Base-by-base conservation (phyloP, 2,888 invertebrate species). In the Embidobia sp. region DNA sequence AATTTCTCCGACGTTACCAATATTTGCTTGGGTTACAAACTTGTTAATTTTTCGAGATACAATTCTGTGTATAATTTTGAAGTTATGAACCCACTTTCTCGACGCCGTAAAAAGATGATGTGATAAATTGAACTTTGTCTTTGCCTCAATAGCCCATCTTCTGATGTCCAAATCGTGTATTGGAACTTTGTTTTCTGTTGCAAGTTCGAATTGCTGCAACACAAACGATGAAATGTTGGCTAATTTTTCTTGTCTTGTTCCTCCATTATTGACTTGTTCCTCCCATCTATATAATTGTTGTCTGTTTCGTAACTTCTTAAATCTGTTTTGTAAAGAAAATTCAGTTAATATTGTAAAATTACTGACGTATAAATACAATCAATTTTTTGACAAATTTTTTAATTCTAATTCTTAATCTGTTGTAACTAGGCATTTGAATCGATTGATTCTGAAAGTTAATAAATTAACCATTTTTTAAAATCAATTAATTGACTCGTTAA, bases 31-130 rank as follows among this genome's bases (percentile, higher is more conserved):
- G 7, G 77, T 77, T 0, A 79, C 29, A 13, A 79, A 79, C 57
- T 79, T 79, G 22, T 79, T 79, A 16, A 70, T 70, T 66, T 77
- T 79, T 51, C 69, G 73, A 0, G 53, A 77, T 57, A 77, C 73
- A 55, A 79, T 77, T 53, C 63, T 4, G 37, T 77, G 51, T 33
- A 6, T 48, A 2, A 57, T 19, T 67, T 79, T 75, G 31, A 77
- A 79, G 35, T 66, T 70, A 16, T 70, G 46, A 5, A 75, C 13
- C 63, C 66, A 78, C 10, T 53, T 40, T 15, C 2, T 4, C n/a
- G 40, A 15, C 16, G 26, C 37, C 0, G 40, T 19, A 1, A 55
- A 55, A 1, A 55, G 6, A 18, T 35, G 51, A 4, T 8, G 4
- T 8, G 51, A 35, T 5, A 51, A 7, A 1, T 18, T 1, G 6